These are phyloP conservation scores for Bombus confusus DNA, from an alignment of 1,140 invertebrate genomes.

Conservation along the genomic window DNA sequence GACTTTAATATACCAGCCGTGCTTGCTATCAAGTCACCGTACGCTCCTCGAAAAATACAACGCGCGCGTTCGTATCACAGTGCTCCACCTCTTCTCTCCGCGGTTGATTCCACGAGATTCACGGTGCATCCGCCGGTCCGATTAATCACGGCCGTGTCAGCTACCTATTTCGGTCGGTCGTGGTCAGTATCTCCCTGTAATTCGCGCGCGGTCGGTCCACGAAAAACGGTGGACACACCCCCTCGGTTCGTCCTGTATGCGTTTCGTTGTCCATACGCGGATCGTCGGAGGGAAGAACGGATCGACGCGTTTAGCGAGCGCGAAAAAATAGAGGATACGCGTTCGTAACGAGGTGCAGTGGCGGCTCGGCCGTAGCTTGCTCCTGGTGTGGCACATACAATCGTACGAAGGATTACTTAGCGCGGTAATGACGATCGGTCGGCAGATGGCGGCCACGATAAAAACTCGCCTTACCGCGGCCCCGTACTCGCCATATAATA, in stretches of 20 bases:
- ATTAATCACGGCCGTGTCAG: slow-evolving; percentile 28
- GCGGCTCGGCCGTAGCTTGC: slow-evolving; percentile 31
- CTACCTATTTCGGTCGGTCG: slow-evolving; percentile 8
- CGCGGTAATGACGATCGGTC: slow-evolving; percentile 80
- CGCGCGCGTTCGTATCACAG: not conserved
- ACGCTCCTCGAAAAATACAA: not conserved
- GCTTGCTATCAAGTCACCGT: no score
- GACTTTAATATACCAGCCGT: no score
- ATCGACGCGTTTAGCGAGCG: slow-evolving; percentile 36
- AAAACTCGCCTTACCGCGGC: slow-evolving; percentile 77
- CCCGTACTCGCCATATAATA: slow-evolving; percentile 76
- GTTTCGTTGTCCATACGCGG: not conserved
- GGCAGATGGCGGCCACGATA: slow-evolving; percentile 80
- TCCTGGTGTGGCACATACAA: slow-evolving; percentile 58
- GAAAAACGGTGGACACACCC: slow-evolving; percentile 7
- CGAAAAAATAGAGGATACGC: slow-evolving; percentile 55
- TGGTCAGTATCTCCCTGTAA: slow-evolving; percentile 13
- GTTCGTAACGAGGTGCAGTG: slow-evolving; percentile 62
- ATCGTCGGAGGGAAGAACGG: not conserved
- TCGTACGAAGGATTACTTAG: slow-evolving; percentile 79
- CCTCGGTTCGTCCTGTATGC: not conserved
- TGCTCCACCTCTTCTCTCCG: not conserved
- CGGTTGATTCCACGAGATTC: not conserved
- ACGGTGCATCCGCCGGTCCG: not conserved
- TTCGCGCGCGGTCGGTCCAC: slow-evolving; percentile 8